phyloP scores from a whole-genome alignment of 2,888 invertebrate species.

The Sinopyrophorus schimmeli region DNA sequence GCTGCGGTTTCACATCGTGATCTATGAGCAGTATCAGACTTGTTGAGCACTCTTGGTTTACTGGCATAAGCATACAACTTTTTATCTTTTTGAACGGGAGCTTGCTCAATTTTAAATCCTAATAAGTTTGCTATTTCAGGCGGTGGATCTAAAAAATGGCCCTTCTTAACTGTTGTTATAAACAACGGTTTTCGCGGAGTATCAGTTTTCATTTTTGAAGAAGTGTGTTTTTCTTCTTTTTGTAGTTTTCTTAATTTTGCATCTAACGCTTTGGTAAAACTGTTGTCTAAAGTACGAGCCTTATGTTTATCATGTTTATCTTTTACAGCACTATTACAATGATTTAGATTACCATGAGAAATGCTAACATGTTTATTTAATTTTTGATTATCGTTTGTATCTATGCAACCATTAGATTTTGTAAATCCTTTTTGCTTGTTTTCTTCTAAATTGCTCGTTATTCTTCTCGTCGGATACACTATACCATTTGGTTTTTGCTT shows the following conservation, averaged over 20 bases:
- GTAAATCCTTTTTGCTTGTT: slow-evolving; percentile 46
- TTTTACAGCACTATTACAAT: slow-evolving; percentile 46
- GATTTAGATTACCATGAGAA: slow-evolving; percentile 56
- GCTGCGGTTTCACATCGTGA: slow-evolving; percentile 51
- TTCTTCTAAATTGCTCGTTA: slow-evolving; percentile 47
- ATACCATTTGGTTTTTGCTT: slow-evolving; percentile 60
- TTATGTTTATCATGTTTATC: slow-evolving; percentile 48
- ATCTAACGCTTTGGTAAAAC: slow-evolving; percentile 73
- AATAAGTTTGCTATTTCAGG: slow-evolving; percentile 69
- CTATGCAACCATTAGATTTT: slow-evolving; percentile 51
- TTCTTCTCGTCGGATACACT: slow-evolving; percentile 59
- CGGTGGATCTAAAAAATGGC: slow-evolving; percentile 78
- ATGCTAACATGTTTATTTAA: slow-evolving; percentile 51
- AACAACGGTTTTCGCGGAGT: slow-evolving; percentile 62
- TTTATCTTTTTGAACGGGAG: slow-evolving; percentile 45
- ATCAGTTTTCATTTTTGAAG: slow-evolving; percentile 35
- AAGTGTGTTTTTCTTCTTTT: slow-evolving; percentile 57
- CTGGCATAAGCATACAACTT: slow-evolving; percentile 69
- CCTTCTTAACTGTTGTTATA: slow-evolving; percentile 79
- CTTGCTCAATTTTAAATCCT: slow-evolving; percentile 55
- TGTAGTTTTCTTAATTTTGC: slow-evolving; percentile 71
- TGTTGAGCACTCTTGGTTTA: slow-evolving; percentile 61
- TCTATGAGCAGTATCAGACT: slow-evolving; percentile 46
- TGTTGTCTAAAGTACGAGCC: slow-evolving; percentile 51
- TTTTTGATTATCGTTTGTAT: slow-evolving; percentile 34